Percentiles rank a stretch among this genome's conserved stretches.
These are phyloP conservation scores for Nettapus auritus DNA, from an alignment of 2,113 vertebrate genomes.

Conservation along the genomic window DNA sequence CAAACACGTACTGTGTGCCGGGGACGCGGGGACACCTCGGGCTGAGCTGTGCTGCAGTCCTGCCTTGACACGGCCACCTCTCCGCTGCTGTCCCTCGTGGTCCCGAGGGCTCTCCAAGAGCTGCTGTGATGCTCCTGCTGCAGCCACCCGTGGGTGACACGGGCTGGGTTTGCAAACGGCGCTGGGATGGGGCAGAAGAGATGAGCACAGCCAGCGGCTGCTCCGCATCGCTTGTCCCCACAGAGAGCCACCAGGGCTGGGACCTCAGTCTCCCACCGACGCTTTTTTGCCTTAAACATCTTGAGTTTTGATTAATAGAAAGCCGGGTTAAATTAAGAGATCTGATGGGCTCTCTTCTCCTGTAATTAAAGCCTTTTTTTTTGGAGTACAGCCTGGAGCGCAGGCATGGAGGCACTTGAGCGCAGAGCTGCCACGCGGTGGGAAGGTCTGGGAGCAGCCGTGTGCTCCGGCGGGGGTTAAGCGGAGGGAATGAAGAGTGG, in stretches of 20 bases:
- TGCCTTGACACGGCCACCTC: neutral
- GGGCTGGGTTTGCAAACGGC: no score
- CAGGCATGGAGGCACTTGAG: constrained; percentile 11
- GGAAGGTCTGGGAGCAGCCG: constrained; percentile 35
- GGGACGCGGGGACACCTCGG: neutral
- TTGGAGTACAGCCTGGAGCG: neutral
- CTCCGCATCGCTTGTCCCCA: neutral
- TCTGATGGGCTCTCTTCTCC: constrained; percentile 20
- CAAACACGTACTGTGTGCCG: no score
- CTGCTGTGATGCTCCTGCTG: constrained; percentile 1
- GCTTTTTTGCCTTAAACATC: neutral
- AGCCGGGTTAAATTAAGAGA: constrained; percentile 24
- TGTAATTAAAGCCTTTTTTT: constrained; percentile 27
- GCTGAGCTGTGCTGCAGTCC: neutral
- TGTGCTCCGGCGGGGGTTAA: neutral
- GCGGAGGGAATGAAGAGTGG: constrained; percentile 45
- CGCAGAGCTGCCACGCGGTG: neutral
- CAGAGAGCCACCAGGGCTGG: neutral
- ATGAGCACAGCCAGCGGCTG: neutral
- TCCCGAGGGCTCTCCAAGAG: neutral
- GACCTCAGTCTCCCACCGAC: neutral
- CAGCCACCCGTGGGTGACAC: neutral
- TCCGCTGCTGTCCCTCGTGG: neutral
- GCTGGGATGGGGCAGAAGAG: neutral
- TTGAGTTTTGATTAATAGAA: neutral